These are phyloP conservation scores for Diabrotica undecimpunctata DNA, from an alignment of 1,140 invertebrate genomes.

Conservation along the genomic window DNA sequence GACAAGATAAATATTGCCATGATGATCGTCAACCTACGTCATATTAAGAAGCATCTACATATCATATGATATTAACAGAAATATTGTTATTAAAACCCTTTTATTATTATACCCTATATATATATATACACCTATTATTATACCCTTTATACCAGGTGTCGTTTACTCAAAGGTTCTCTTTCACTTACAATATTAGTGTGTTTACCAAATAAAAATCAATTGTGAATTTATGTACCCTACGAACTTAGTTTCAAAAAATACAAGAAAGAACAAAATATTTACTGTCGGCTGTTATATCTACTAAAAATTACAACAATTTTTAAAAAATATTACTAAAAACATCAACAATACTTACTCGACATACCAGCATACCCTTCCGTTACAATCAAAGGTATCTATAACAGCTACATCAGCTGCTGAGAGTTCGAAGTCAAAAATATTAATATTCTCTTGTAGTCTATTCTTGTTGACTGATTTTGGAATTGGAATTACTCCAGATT, in stretches of 20 bases:
- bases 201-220: neutral
- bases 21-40: too few relatives aligned
- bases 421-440: slow-evolving; percentile 38
- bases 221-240: neutral
- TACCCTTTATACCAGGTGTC: too few relatives aligned
- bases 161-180: too few relatives aligned
- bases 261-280: neutral
- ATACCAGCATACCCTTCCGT: slow-evolving; percentile 38
- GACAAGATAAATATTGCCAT: too few relatives aligned
- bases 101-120: too few relatives aligned
- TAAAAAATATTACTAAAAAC: too few relatives aligned
- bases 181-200: neutral
- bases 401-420: slow-evolving; percentile 29
- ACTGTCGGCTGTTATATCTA: too few relatives aligned
- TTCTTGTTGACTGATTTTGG: slow-evolving; percentile 38
- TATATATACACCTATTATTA: too few relatives aligned
- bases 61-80: too few relatives aligned
- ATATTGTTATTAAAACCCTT: too few relatives aligned
- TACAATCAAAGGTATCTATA: slow-evolving; percentile 37
- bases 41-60: too few relatives aligned
- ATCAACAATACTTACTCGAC: slow-evolving; percentile 32
- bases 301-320: too few relatives aligned
- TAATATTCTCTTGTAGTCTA: slow-evolving; percentile 34
- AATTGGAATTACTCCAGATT: slow-evolving; percentile 33
- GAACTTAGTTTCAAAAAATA: neutral